Conservation (phyloP, 2,113 vertebrate species). For the Dicerorhinus sumatrensis region DNA sequence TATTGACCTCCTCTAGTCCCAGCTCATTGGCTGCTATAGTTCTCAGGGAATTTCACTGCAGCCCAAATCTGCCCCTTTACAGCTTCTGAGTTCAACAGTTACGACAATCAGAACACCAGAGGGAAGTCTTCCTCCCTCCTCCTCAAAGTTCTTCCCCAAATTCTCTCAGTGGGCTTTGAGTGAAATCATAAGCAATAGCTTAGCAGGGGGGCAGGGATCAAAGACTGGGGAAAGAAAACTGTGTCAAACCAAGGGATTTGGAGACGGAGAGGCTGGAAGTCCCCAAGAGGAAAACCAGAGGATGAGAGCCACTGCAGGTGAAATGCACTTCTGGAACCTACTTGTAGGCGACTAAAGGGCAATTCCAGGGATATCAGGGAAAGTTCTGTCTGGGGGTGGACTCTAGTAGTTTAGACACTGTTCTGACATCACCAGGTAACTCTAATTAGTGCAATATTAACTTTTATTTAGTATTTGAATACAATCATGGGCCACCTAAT, state of each 20-base stretch:
- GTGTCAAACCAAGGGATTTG: background rate
- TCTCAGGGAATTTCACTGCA: background rate
- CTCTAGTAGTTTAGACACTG: too few species aligned
- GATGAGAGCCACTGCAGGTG: fast-evolving
- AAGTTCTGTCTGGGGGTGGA: background rate
- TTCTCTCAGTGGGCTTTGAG: background rate
- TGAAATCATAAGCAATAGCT: background rate
- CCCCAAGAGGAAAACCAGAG: background rate
- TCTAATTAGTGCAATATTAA: background rate
- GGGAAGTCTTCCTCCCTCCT: background rate
- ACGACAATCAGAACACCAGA: background rate
- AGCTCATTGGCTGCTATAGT: background rate
- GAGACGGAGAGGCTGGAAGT: background rate
- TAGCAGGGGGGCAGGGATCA: too few species aligned
- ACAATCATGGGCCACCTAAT: too few species aligned
- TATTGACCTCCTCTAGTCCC: background rate
- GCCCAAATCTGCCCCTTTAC: too few species aligned
- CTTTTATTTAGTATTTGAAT: background rate
- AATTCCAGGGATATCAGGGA: background rate
- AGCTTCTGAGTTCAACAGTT: background rate
- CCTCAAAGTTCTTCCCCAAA: background rate
- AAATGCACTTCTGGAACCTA: too few species aligned
- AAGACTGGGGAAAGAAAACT: background rate
- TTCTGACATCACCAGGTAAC: background rate
- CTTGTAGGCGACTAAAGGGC: background rate